Evolutionary conservation across 2,113 vertebrate genomes (phyloP).

Genomic region (Taxidea taxus): DNA sequence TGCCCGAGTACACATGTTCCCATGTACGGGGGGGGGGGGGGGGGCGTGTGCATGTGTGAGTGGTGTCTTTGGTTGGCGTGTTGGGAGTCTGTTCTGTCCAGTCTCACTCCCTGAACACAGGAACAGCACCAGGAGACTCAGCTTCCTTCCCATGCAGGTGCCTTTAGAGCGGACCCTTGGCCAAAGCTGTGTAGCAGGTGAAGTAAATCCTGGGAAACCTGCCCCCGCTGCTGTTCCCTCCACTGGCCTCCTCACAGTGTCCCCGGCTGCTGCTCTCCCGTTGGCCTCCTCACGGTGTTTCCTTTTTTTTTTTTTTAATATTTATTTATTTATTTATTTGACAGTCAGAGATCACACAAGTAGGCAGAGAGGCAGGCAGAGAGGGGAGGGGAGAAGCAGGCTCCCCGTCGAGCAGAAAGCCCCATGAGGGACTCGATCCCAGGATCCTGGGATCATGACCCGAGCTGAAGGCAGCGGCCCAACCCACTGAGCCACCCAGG

Average conservation of each 20-base stretch:
- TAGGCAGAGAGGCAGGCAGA: too few relatives aligned
- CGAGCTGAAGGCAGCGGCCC: too few relatives aligned
- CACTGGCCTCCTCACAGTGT: accelerated
- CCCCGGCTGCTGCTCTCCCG: accelerated
- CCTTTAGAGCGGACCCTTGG: neutral
- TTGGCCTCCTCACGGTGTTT: neutral
- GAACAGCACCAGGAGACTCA: neutral
- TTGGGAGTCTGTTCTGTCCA: neutral
- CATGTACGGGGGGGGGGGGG: accelerated
- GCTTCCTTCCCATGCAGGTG: neutral
- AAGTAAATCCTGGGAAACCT: neutral
- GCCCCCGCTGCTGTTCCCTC: accelerated
- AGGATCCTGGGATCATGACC: too few relatives aligned
- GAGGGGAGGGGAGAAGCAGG: too few relatives aligned
- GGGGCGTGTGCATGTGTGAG: accelerated
- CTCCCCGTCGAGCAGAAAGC: too few relatives aligned
- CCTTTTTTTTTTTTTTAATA: too few relatives aligned
- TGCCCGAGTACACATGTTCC: accelerated
- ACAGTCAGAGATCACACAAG: too few relatives aligned
- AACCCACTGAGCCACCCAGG: too few relatives aligned
- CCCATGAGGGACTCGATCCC: too few relatives aligned
- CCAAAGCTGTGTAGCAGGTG: too few relatives aligned
- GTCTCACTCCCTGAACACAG: neutral
- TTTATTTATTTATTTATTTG: too few relatives aligned
- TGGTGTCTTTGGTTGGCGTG: neutral